Evolutionary conservation across 1,140 invertebrate species (phyloP).

Genomic region (Saccostrea echinata): DNA sequence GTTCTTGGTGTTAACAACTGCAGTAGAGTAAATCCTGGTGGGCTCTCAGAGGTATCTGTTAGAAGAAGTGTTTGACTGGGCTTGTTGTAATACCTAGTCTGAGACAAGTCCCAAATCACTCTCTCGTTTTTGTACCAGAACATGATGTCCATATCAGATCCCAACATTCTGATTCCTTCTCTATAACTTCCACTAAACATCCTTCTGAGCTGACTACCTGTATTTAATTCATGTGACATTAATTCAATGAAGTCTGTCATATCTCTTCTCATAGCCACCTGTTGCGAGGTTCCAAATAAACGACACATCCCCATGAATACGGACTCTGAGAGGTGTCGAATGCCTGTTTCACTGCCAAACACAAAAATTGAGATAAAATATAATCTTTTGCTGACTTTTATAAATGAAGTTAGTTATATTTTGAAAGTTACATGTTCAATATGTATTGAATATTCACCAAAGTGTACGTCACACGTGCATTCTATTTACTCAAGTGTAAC

Average conservation of each 20-base stretch:
- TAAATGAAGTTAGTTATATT: neutral
- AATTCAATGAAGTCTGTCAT: neutral
- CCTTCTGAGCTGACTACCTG: neutral
- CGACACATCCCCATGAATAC: neutral
- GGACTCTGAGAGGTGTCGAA: neutral
- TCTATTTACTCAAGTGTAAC: too few relatives aligned
- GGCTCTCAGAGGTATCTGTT: too few relatives aligned
- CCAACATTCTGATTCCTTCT: neutral
- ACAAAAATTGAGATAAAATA: too few relatives aligned
- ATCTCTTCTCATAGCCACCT: neutral
- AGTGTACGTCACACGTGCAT: too few relatives aligned
- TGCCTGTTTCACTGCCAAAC: neutral
- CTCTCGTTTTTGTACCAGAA: neutral
- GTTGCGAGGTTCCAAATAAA: too few relatives aligned
- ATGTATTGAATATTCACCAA: too few relatives aligned
- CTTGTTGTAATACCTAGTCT: neutral
- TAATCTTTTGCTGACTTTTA: too few relatives aligned
- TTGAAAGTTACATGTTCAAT: too few relatives aligned
- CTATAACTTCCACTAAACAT: neutral
- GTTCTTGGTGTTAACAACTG: neutral
- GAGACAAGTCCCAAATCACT: neutral
- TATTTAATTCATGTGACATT: neutral
- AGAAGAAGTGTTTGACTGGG: too few relatives aligned
- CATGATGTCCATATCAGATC: neutral
- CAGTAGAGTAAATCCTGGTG: neutral